phyloP scores from a whole-genome alignment of 2,113 vertebrate genomes.

The Proteles cristata region DNA sequence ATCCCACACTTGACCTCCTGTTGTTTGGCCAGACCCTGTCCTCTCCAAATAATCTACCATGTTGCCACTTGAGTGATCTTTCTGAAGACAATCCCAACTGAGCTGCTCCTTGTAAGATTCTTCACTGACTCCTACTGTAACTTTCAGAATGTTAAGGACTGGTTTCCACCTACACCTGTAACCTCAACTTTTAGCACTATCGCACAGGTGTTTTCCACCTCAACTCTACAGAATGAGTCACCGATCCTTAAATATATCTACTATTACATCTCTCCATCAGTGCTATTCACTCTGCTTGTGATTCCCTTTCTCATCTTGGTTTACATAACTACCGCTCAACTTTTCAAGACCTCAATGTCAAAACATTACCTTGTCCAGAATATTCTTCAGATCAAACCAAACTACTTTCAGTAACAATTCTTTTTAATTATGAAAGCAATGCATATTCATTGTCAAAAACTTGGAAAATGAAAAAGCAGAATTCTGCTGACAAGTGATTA shows the following conservation, averaged over 20 bases:
- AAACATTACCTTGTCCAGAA: background rate
- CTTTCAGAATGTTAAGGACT: background rate
- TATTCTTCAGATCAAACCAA: background rate
- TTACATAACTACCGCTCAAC: background rate
- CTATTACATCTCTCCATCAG: background rate
- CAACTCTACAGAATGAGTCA: background rate
- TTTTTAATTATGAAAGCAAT: background rate
- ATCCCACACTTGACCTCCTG: background rate
- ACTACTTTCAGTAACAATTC: background rate
- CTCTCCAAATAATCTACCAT: background rate
- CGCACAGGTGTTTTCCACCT: background rate
- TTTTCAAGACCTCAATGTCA: background rate
- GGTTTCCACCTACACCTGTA: background rate
- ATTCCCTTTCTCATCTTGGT: background rate
- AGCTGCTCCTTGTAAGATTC: background rate
- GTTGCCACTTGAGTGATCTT: background rate
- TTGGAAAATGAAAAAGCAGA: background rate
- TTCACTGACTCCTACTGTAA: background rate
- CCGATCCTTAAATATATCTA: background rate
- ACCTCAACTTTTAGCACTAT: background rate
- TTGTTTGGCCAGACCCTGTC: background rate
- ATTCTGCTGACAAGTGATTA: background rate
- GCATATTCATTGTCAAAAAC: background rate
- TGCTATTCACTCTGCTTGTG: background rate
- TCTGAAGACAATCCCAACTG: background rate